A percentile compares a stretch with the other conserved stretches of the same genome.
These are phyloP conservation scores for Hoplostethus atlanticus DNA, from an alignment of 2,797 vertebrate genomes.

Conservation along the genomic window DNA sequence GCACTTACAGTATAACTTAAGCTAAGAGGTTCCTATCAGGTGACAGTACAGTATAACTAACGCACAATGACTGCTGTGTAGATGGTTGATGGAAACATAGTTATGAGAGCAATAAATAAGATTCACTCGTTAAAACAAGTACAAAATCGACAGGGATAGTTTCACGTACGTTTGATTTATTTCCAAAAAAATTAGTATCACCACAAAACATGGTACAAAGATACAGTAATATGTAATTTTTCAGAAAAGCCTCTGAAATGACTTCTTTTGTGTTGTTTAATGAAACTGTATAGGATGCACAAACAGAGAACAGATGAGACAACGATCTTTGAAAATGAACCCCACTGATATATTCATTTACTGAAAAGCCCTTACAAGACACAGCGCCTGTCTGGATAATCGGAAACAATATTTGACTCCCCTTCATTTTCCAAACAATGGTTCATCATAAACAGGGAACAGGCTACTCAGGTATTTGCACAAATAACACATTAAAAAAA, in stretches of 20 bases:
- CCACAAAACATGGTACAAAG: conserved; percentile 75
- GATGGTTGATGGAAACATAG: too few relatives aligned
- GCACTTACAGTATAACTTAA: too few relatives aligned
- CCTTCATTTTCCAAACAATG: conserved; percentile 64
- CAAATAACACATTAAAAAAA: conserved; percentile 56
- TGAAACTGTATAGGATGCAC: conserved; percentile 55
- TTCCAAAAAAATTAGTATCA: conserved; percentile 79
- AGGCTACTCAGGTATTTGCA: conserved; percentile 75
- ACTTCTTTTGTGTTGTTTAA: conserved; percentile 33
- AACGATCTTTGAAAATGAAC: conserved; percentile 60
- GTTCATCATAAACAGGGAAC: conserved; percentile 67
- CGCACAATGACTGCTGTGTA: too few relatives aligned
- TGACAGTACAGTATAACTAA: too few relatives aligned
- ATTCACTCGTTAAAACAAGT: conserved; percentile 11
- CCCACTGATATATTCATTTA: conserved; percentile 41
- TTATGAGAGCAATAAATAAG: not conserved
- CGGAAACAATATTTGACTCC: conserved; percentile 28
- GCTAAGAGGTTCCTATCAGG: too few relatives aligned
- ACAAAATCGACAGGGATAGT: conserved; percentile 20
- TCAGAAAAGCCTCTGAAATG: conserved; percentile 28
- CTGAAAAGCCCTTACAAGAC: conserved; percentile 75
- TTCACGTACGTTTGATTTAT: conserved; percentile 84
- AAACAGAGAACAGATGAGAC: conserved; percentile 38
- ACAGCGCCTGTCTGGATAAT: conserved; percentile 51
- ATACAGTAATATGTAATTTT: conserved; percentile 67